phyloP scores from a whole-genome alignment of 2,888 invertebrate species.

The Frankliniella intonsa region DNA sequence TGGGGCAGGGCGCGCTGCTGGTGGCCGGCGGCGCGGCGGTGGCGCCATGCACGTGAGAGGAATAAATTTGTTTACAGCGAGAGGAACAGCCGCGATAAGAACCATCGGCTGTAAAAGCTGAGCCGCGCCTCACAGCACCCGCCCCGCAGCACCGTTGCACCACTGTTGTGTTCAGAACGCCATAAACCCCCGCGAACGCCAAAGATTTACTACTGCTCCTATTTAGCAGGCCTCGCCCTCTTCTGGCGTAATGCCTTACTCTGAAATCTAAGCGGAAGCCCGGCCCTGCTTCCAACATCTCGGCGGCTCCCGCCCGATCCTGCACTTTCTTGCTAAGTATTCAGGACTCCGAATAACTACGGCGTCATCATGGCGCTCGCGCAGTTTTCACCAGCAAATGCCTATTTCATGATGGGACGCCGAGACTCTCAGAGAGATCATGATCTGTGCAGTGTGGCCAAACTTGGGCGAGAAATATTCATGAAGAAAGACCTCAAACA shows the following conservation, averaged over 20 bases:
- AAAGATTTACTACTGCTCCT: no score
- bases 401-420: background rate
- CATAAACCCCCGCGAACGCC: no score
- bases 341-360: background rate
- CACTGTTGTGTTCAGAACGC: no score
- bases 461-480: slow-evolving; percentile 16
- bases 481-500: slow-evolving; percentile 5
- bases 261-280: no score
- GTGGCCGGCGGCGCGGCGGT: background rate
- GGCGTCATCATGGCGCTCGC: background rate
- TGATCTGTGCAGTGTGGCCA: background rate
- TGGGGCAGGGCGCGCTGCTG: background rate
- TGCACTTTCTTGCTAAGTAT: no score
- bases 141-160: no score
- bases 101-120: background rate
- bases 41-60: background rate
- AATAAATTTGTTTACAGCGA: background rate
- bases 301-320: background rate
- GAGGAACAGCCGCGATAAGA: background rate
- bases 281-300: background rate
- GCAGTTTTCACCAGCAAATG: slow-evolving; percentile 12
- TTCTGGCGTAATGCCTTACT: no score
- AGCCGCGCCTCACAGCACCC: background rate
- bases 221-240: no score
- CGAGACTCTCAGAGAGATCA: background rate